Percentiles rank a stretch among this genome's conserved stretches.
Conservation (phyloP, 1,140 invertebrate genomes). For the Asbolus verrucosus region DNA sequence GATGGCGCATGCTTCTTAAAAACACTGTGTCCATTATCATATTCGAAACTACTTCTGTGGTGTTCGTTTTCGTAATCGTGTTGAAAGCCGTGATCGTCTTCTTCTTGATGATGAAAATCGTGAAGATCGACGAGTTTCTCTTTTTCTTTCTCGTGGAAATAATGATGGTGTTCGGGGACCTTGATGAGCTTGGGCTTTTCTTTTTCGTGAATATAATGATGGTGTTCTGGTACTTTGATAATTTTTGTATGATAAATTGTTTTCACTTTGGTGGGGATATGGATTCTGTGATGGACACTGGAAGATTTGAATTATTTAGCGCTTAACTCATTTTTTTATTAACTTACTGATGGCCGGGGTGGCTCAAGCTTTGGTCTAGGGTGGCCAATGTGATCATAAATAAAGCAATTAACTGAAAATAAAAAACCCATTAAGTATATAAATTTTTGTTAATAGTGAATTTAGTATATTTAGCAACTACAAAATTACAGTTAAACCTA, state of each 20-base stretch:
- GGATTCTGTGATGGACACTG: constrained; percentile 59
- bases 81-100: constrained; percentile 27
- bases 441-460: too few relatives aligned
- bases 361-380: neutral
- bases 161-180: constrained; percentile 57
- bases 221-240: constrained; percentile 62
- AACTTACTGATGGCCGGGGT: constrained; percentile 27
- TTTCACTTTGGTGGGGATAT: constrained; percentile 61
- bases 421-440: neutral
- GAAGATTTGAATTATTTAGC: constrained; percentile 31
- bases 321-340: neutral
- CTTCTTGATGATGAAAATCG: constrained; percentile 15
- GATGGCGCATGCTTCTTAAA: constrained; percentile 43
- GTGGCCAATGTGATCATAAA: constrained; percentile 1
- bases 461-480: too few relatives aligned
- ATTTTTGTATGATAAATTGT: constrained; percentile 62
- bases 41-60: neutral
- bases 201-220: constrained; percentile 62
- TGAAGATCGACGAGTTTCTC: constrained; percentile 14
- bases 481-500: too few relatives aligned
- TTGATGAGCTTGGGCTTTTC: constrained; percentile 54
- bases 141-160: constrained; percentile 53
- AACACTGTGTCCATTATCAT: constrained; percentile 32
- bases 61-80: constrained; percentile 20
- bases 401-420: constrained; percentile 12